A percentile compares a stretch with the other conserved stretches of the same genome.
These are phyloP conservation scores for Heliconius aoede DNA, from an alignment of 2,888 invertebrate genomes.

Conservation along the genomic window DNA sequence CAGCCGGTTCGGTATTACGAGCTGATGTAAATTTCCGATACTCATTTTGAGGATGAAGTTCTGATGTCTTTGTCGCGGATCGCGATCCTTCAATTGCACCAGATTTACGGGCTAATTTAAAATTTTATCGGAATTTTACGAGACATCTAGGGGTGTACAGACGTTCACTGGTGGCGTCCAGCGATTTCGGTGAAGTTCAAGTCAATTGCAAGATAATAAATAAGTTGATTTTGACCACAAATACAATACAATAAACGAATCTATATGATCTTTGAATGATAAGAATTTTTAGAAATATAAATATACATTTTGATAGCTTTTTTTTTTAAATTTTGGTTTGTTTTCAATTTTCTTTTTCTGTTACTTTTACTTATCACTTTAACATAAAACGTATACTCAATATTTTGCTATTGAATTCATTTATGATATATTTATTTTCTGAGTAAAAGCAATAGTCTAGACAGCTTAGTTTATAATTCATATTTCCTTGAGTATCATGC, in stretches of 20 bases:
- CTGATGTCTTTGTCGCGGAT: conserved; percentile 73
- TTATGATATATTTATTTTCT: conserved; percentile 6
- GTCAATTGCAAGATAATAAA: background rate
- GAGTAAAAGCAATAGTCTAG: conserved; percentile 6
- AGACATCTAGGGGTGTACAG: conserved; percentile 1
- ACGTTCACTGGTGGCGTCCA: background rate
- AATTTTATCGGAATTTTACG: conserved; percentile 43
- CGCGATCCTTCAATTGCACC: conserved; percentile 54
- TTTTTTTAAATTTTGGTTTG: too few relatives aligned
- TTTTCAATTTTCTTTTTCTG: too few relatives aligned
- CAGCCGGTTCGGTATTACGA: conserved; percentile 80
- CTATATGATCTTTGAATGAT: background rate
- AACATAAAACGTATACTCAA: too few relatives aligned
- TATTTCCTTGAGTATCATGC: conserved; percentile 12
- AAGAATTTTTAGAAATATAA: background rate
- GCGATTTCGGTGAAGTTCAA: background rate
- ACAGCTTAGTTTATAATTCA: conserved; percentile 8
- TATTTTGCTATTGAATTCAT: background rate
- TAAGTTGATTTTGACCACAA: background rate
- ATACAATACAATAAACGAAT: background rate
- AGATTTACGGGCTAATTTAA: conserved; percentile 51
- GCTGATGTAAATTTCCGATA: conserved; percentile 83
- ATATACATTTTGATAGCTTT: too few relatives aligned
- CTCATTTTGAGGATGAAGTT: conserved; percentile 81
- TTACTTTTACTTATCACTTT: too few relatives aligned